A percentile compares a stretch with the other conserved stretches of the same genome.
These are phyloP conservation scores for Cyprinus carpio DNA, from an alignment of 2,113 vertebrate genomes.

Conservation along the genomic window DNA sequence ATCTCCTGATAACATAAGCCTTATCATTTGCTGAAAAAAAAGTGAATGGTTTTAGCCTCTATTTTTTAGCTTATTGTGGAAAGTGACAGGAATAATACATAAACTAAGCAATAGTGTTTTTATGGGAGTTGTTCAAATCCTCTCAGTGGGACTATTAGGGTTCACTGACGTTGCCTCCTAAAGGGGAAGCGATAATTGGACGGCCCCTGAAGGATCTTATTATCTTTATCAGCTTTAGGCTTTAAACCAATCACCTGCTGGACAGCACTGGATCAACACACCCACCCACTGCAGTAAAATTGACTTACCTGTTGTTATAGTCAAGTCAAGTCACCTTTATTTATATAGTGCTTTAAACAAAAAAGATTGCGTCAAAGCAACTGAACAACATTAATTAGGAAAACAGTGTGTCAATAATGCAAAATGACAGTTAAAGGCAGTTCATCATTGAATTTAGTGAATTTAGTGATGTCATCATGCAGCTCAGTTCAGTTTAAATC, in stretches of 20 bases:
- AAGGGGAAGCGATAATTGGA: background rate
- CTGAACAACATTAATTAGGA: no score
- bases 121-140: background rate
- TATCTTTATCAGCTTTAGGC: background rate
- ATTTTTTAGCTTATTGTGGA: background rate
- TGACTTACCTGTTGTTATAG: background rate
- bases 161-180: constrained; percentile 37
- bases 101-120: background rate
- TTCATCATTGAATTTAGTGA: no score
- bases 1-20: background rate
- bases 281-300: background rate
- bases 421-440: no score
- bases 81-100: background rate
- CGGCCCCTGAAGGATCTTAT: background rate
- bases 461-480: no score
- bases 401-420: no score
- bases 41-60: background rate
- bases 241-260: background rate
- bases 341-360: no score
- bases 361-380: no score
- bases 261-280: background rate
- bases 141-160: background rate
- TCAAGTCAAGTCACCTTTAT: no score
- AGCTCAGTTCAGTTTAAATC: no score
- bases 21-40: background rate